Evolutionary conservation across 2,888 invertebrate genomes (phyloP).

Genomic region (Ypsolopha sequella): DNA sequence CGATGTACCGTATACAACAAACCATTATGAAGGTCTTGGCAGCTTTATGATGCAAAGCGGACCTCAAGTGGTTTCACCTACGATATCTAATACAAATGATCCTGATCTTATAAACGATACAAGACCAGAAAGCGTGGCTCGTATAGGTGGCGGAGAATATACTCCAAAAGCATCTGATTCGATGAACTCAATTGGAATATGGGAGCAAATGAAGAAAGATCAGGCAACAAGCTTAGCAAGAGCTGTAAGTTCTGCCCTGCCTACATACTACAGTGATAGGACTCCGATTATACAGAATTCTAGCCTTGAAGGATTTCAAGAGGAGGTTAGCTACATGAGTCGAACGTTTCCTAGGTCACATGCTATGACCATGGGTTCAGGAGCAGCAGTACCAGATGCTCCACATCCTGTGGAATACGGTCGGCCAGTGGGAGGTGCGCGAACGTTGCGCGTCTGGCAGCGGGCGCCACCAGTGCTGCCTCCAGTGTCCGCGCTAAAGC

Average conservation of each 20-base stretch:
- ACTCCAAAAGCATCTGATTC: constrained; percentile 80
- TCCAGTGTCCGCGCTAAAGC: constrained; percentile 87
- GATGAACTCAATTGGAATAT: constrained; percentile 83
- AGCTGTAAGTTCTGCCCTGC: constrained; percentile 67
- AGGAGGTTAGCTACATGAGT: constrained; percentile 73
- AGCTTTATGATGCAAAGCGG: constrained; percentile 73
- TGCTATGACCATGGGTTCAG: constrained; percentile 36
- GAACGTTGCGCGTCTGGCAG: constrained; percentile 90
- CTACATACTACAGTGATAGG: constrained; percentile 77
- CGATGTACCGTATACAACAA: constrained; percentile 77
- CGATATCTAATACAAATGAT: constrained; percentile 81
- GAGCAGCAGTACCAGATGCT: constrained; percentile 58
- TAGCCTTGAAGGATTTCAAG: constrained; percentile 70
- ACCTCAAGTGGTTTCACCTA: constrained; percentile 80
- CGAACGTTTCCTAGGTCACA: constrained; percentile 73
- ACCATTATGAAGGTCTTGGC: constrained; percentile 77
- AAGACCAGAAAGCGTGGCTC: constrained; percentile 69
- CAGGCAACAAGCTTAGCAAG: constrained; percentile 69
- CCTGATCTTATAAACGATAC: constrained; percentile 90
- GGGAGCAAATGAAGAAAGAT: constrained; percentile 75
- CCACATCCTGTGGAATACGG: constrained; percentile 86
- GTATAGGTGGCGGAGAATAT: constrained; percentile 83
- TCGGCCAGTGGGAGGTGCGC: constrained; percentile 77
- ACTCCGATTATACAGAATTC: constrained; percentile 79
- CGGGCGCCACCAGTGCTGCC: constrained; percentile 88